Evolutionary conservation across 2,797 vertebrate species (phyloP).

Genomic region (Steatocranus sp.): DNA sequence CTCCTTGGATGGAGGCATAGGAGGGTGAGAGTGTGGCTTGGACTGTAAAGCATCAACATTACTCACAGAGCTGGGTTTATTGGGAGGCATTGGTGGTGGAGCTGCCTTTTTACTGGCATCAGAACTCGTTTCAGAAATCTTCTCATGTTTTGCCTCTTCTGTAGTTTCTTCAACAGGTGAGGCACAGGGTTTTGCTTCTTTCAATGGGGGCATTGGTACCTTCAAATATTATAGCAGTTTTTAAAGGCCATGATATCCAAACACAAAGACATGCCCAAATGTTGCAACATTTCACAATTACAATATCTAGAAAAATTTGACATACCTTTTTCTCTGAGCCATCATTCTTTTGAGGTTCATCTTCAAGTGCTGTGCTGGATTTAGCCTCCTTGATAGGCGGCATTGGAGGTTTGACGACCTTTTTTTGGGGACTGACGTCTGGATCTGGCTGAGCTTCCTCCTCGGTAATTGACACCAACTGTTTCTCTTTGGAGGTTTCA

Average conservation of each 20-base stretch:
- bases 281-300: background rate
- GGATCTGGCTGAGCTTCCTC: constrained; percentile 17
- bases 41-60: constrained; percentile 15
- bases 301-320: background rate
- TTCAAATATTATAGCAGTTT: background rate
- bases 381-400: constrained; percentile 54
- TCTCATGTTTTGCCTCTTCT: background rate
- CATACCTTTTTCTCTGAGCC: constrained; percentile 48
- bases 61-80: constrained; percentile 63
- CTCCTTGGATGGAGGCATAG: constrained; percentile 69
- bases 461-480: constrained; percentile 28
- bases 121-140: constrained; percentile 11
- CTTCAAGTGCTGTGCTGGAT: background rate
- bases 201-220: constrained; percentile 50
- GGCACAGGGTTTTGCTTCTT: constrained; percentile 47
- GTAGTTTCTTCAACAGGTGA: constrained; percentile 13
- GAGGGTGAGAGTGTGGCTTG: constrained; percentile 46
- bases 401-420: constrained; percentile 57
- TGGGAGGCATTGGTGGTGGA: constrained; percentile 72
- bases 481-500: constrained; percentile 59
- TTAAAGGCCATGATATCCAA: background rate
- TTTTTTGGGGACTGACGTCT: constrained; percentile 46
- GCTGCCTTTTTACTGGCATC: constrained; percentile 57
- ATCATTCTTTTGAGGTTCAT: constrained; percentile 4
- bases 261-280: background rate